A percentile compares a stretch with the other conserved stretches of the same genome.
phyloP scores from a whole-genome alignment of 2,113 vertebrate genomes.

The Pterocles orientalis region DNA sequence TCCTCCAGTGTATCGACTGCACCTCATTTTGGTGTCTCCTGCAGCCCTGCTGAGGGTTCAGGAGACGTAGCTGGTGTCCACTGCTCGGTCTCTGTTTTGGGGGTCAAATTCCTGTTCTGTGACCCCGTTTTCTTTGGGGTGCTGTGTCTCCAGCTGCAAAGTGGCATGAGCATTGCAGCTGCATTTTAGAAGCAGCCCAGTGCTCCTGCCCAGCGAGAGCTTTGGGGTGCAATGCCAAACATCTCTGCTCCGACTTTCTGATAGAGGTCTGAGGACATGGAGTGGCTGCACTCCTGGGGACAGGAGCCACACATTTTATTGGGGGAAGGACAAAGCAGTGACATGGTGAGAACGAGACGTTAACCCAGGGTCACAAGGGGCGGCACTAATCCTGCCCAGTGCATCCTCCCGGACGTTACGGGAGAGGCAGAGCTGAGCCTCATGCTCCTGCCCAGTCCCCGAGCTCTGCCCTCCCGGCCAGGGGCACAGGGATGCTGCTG shows the following conservation, averaged over 20 bases:
- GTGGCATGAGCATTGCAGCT: accelerated
- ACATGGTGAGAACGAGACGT: accelerated
- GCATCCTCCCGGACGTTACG: accelerated
- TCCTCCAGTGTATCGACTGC: not conserved
- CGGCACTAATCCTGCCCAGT: not conserved
- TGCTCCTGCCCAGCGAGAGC: not conserved
- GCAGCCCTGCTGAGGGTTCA: not conserved
- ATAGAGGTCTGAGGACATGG: not conserved
- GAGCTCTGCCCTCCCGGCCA: not conserved
- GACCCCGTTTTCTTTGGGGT: not conserved
- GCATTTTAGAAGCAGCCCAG: not conserved
- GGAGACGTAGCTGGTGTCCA: accelerated
- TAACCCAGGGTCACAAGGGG: not conserved
- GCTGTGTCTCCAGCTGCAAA: not conserved
- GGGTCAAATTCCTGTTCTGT: not conserved
- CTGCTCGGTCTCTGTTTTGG: not conserved
- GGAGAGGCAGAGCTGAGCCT: not conserved
- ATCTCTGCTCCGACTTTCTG: not conserved
- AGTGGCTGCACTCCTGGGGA: not conserved
- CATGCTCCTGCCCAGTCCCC: accelerated
- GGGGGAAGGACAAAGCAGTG: not conserved
- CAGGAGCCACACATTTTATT: not conserved
- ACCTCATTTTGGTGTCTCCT: not conserved
- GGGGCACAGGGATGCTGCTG: accelerated
- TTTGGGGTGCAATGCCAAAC: accelerated